These are phyloP conservation scores for Bombus pascuorum DNA, from an alignment of 1,140 invertebrate genomes.

Conservation along the genomic window DNA sequence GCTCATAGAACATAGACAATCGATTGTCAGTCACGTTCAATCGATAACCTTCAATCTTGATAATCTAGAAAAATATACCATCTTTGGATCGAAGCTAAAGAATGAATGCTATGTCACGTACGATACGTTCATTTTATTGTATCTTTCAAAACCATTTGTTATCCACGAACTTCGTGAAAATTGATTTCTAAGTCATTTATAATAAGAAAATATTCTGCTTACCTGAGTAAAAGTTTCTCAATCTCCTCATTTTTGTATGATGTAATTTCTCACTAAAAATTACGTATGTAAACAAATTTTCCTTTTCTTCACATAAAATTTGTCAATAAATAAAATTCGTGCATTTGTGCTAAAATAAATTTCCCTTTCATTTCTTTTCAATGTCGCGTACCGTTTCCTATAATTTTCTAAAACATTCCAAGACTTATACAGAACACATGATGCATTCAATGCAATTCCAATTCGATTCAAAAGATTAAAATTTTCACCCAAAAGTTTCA, in stretches of 20 bases:
- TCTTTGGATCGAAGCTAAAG: neutral
- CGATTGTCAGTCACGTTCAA: conserved; percentile 40
- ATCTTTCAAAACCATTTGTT: neutral
- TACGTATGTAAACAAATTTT: no score
- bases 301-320: no score
- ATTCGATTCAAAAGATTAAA: neutral
- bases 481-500: neutral
- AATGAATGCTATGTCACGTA: conserved; percentile 23
- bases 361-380: no score
- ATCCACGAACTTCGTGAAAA: neutral
- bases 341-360: no score
- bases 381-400: neutral
- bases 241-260: no score
- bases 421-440: neutral
- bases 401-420: neutral
- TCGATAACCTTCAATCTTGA: conserved; percentile 49
- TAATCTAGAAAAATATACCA: conserved; percentile 15
- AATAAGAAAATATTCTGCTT: no score
- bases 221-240: no score
- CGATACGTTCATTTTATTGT: neutral
- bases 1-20: neutral
- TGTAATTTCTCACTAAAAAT: no score
- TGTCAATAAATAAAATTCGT: no score
- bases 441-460: neutral
- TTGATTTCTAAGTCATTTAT: no score